phyloP scores from a whole-genome alignment of 64 coral and sea anemone genomes.

The Pocillopora damicornis region DNA sequence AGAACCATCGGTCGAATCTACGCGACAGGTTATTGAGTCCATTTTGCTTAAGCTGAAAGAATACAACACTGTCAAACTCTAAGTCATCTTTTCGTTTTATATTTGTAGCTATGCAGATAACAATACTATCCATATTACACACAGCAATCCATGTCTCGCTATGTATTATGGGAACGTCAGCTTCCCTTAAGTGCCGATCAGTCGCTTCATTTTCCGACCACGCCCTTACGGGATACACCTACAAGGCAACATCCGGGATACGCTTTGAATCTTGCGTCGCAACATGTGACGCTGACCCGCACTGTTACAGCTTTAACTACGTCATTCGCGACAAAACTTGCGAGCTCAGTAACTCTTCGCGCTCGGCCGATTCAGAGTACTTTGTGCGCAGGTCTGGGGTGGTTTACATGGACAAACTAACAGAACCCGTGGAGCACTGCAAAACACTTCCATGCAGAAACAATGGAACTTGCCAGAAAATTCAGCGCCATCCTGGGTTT shows the following conservation, averaged over 20 bases:
- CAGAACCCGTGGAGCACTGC: not conserved
- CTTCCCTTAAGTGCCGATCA: not conserved
- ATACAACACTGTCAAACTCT: too few relatives aligned
- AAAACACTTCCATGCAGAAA: not conserved
- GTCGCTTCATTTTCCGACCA: not conserved
- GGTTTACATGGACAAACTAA: not conserved
- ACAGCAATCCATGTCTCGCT: not conserved
- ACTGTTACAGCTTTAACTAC: slow-evolving; percentile 11
- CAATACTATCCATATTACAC: not conserved
- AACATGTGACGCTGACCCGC: not conserved
- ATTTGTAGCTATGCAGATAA: not conserved
- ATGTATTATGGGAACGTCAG: not conserved
- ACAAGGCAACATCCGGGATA: not conserved
- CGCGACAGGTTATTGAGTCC: too few relatives aligned
- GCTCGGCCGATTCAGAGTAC: not conserved
- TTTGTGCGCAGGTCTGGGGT: not conserved
- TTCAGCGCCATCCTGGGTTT: not conserved
- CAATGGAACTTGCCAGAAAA: not conserved
- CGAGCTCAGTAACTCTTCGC: not conserved
- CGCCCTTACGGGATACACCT: not conserved
- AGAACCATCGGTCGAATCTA: too few relatives aligned
- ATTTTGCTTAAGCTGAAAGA: too few relatives aligned
- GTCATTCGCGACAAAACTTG: not conserved
- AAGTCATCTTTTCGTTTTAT: not conserved
- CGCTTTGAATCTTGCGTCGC: not conserved